A percentile compares a stretch with the other conserved stretches of the same genome.
These are phyloP conservation scores for Keiferia lycopersicella DNA, from an alignment of 2,888 invertebrate species.

Conservation along the genomic window DNA sequence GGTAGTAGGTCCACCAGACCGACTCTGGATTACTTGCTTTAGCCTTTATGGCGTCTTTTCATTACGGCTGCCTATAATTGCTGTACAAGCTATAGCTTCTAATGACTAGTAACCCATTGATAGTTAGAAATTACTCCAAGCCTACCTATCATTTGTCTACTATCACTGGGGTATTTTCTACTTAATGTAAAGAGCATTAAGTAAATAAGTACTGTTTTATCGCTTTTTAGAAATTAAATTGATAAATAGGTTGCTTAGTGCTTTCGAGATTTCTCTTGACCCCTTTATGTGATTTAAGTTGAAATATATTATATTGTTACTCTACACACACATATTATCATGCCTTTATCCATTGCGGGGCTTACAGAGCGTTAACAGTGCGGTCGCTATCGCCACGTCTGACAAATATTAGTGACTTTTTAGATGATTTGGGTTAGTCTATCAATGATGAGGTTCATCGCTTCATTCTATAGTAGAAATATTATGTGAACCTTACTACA, in stretches of 20 bases:
- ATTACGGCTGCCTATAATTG: slow-evolving; percentile 20
- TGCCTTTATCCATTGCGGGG: no score
- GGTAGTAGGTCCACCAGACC: no score
- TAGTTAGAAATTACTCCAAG: slow-evolving; percentile 9
- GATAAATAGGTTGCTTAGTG: background rate
- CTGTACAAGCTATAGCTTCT: slow-evolving; percentile 15
- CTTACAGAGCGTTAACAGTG: no score
- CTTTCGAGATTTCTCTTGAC: slow-evolving; percentile 7
- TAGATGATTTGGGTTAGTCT: background rate
- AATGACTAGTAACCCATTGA: slow-evolving; percentile 19
- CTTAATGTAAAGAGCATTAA: slow-evolving; percentile 19
- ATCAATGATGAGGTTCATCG: no score
- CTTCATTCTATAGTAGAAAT: no score
- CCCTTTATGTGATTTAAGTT: background rate
- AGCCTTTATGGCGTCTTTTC: slow-evolving; percentile 18
- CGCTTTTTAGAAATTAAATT: slow-evolving; percentile 17
- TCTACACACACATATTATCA: no score
- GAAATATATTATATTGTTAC: background rate
- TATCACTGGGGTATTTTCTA: slow-evolving; percentile 20
- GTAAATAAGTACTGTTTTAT: slow-evolving; percentile 16
- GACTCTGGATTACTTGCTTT: background rate
- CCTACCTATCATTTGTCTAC: background rate
- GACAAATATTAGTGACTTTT: no score
- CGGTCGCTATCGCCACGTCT: no score
- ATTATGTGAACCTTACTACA: no score